Evolutionary conservation across 2,797 vertebrate genomes (phyloP).

Genomic region (Clarias fuscus): DNA sequence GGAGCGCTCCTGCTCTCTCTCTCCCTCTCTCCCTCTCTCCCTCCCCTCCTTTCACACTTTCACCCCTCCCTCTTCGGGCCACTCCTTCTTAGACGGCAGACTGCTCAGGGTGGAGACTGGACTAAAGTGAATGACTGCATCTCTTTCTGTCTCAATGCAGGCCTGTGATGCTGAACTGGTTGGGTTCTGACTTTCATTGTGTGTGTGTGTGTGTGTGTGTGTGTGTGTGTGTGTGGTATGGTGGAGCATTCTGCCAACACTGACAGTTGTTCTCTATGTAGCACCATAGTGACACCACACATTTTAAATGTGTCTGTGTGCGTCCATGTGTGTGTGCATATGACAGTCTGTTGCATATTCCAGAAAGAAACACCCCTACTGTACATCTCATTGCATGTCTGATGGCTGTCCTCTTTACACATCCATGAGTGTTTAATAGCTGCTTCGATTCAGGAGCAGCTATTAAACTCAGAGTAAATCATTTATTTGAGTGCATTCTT

Average conservation of each 20-base stretch:
- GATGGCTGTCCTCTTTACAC: background rate
- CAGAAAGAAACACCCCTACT: background rate
- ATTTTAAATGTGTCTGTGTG: background rate
- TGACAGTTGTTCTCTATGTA: background rate
- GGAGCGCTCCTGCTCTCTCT: slow-evolving; percentile 49
- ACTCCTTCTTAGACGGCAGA: slow-evolving; percentile 52
- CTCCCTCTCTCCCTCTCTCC: background rate
- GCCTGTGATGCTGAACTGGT: slow-evolving; percentile 5
- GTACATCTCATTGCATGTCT: background rate
- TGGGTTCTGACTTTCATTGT: background rate
- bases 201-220: background rate
- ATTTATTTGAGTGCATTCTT: background rate
- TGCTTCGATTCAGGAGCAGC: too few species aligned
- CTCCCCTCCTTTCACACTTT: slow-evolving; percentile 39
- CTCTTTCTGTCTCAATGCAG: background rate
- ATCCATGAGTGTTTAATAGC: background rate
- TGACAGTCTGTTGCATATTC: background rate
- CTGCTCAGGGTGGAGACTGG: slow-evolving; percentile 56
- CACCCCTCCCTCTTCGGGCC: slow-evolving; percentile 44
- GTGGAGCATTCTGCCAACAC: background rate
- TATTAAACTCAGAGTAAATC: background rate
- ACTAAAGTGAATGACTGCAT: slow-evolving; percentile 52
- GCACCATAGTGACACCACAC: background rate
- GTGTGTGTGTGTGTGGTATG: background rate
- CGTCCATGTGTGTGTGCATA: background rate